Evolutionary conservation across 2,797 vertebrate species (phyloP).

Genomic region (Mus spretus): DNA sequence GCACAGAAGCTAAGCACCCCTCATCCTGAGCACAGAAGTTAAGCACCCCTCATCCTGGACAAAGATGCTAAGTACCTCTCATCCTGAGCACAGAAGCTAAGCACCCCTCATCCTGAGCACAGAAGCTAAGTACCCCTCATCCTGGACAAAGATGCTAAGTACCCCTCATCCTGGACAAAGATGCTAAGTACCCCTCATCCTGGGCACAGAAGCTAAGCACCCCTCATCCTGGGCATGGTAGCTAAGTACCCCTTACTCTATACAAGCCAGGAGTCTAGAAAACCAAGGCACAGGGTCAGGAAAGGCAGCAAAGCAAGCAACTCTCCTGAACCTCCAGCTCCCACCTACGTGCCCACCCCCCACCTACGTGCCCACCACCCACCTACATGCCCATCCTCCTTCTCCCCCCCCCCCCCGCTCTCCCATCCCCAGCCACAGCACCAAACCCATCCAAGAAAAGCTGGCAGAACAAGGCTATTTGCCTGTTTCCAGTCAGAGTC

Average conservation of each 20-base stretch:
- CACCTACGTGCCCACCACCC: too few relatives aligned
- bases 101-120: background rate
- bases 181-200: too few relatives aligned
- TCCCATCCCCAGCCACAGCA: background rate
- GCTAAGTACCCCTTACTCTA: fast-evolving
- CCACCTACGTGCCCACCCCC: background rate
- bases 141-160: too few relatives aligned
- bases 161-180: too few relatives aligned
- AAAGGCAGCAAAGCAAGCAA: background rate
- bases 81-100: too few relatives aligned
- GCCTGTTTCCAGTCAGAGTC: conserved; percentile 70
- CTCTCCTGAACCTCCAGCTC: background rate
- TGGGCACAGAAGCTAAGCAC: background rate
- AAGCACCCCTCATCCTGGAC: too few relatives aligned
- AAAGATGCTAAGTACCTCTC: too few relatives aligned
- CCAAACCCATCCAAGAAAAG: conserved; percentile 74
- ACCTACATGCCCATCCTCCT: too few relatives aligned
- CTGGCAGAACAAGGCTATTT: conserved; percentile 65
- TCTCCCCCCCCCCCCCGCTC: background rate
- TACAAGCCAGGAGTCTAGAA: background rate
- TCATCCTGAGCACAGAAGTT: background rate
- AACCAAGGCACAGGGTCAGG: background rate
- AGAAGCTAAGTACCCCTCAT: background rate
- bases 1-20: background rate
- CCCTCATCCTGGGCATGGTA: background rate